Base-by-base conservation (phyloP, 2,797 vertebrate genomes). In the Taeniopygia guttata region DNA sequence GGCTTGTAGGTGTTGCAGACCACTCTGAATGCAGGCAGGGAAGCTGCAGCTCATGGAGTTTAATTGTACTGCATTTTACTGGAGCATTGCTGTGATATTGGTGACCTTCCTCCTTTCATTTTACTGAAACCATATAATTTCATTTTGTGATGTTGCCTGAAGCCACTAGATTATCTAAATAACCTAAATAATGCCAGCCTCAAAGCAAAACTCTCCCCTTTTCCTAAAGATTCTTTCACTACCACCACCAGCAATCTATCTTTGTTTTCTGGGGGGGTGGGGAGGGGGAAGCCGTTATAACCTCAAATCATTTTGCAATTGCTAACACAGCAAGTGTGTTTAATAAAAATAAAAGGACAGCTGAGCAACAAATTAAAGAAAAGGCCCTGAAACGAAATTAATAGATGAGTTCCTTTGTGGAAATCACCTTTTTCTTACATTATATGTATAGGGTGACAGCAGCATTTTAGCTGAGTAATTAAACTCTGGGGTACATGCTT, bases 41-140 rank as follows among this genome's bases (percentile, higher is more conserved):
- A 91, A 81, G 66, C 69, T 76, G 48, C 67, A 82, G 38, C 55
- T 86, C 17, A 5, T 43, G 30, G 38, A 51, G 38, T 82, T 93
- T 91, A 86, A 74, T 67, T 79, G 48, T 70, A 77, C 54, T 83
- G 34, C 54, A 25, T 79, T 86, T 94, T 86, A 32, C 52, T 56
- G 59, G 38, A 73, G 25, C 27, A 7, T 36, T 78, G 48, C 63
- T 92, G 29, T 55, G 66, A 15, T 91, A 48, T 52, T 93, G 86
- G 87, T 62, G 52, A 36, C 59, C 63, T 75, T 79, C 17, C 36
- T 86, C 34, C 42, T 81, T 78, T 78, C 3, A 6, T 89, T 79
- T 76, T 49, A 60, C 63, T 88, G 45, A 78, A 56, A 62, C 42
- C 34, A 11, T 46, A 40, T 55, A 1, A 14, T 92, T 89, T 91